These are phyloP conservation scores for Patella depressa DNA, from an alignment of 2,888 invertebrate species.

Conservation along the genomic window DNA sequence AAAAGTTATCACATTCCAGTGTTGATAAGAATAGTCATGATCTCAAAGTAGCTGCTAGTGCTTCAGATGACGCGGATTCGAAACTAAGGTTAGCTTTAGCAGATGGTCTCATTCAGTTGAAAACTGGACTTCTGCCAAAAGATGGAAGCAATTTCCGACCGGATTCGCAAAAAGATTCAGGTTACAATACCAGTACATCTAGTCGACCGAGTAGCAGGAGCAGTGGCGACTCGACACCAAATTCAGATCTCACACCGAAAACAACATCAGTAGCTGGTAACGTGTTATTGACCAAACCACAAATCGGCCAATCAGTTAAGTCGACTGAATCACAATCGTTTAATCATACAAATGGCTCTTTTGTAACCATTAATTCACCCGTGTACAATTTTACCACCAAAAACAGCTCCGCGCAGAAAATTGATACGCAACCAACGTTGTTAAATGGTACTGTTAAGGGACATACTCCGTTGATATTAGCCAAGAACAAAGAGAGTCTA, in stretches of 20 bases:
- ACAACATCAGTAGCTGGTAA: neutral
- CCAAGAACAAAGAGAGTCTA: neutral
- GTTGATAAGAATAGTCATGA: neutral
- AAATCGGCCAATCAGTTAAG: neutral
- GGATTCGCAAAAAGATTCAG: neutral
- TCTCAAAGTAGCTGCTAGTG: neutral
- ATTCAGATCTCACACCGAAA: slow-evolving; percentile 15
- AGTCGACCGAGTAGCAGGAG: slow-evolving; percentile 71
- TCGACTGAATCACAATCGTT: neutral
- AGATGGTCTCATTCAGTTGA: slow-evolving; percentile 1
- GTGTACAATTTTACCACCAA: neutral
- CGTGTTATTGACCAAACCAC: too few species aligned
- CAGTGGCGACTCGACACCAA: slow-evolving; percentile 41
- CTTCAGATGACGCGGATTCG: neutral
- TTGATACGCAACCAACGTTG: neutral
- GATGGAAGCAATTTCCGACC: neutral
- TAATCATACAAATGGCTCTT: neutral
- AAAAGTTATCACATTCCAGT: slow-evolving; percentile 1
- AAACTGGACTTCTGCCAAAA: neutral
- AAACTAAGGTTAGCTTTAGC: neutral
- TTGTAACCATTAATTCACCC: neutral
- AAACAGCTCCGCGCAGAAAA: neutral
- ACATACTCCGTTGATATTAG: neutral
- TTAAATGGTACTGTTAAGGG: neutral
- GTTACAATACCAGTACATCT: too few species aligned